phyloP scores from a whole-genome alignment of 2,888 invertebrate genomes.

The Taphrorychus bicolor region DNA sequence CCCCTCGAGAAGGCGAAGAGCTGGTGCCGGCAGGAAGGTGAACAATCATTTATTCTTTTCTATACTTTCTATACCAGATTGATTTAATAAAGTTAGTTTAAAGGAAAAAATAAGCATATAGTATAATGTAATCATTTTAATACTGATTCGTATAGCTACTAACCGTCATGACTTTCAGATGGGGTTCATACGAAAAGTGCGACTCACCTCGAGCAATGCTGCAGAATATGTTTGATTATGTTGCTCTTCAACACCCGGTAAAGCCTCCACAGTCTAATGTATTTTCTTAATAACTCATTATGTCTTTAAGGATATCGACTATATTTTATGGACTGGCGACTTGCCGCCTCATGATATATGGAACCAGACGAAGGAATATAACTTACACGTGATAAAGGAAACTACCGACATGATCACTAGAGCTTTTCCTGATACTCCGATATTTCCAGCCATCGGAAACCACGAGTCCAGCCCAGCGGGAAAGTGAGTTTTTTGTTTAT shows the following conservation, averaged over 20 bases:
- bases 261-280: not conserved
- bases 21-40: conserved; percentile 74
- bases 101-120: too few species aligned
- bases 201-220: conserved; percentile 91
- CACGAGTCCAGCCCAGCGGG: conserved; percentile 97
- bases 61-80: not conserved
- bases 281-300: not conserved
- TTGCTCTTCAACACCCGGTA: conserved; percentile 82
- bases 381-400: conserved; percentile 81
- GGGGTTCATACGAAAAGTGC: conserved; percentile 95
- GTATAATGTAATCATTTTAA: not conserved
- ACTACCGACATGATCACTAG: conserved; percentile 82
- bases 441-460: conserved; percentile 94
- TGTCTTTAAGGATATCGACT: conserved; percentile 78
- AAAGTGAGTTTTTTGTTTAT: conserved; percentile 65
- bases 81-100: too few species aligned
- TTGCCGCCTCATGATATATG: conserved; percentile 94
- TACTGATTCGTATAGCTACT: not conserved
- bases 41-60: conserved; percentile 23
- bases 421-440: conserved; percentile 87
- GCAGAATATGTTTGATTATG: conserved; percentile 89
- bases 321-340: conserved; percentile 96
- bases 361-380: conserved; percentile 88
- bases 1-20: conserved; percentile 72
- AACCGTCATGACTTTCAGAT: conserved; percentile 61